phyloP scores from a whole-genome alignment of 2,113 vertebrate genomes.

The Phycodurus eques region DNA sequence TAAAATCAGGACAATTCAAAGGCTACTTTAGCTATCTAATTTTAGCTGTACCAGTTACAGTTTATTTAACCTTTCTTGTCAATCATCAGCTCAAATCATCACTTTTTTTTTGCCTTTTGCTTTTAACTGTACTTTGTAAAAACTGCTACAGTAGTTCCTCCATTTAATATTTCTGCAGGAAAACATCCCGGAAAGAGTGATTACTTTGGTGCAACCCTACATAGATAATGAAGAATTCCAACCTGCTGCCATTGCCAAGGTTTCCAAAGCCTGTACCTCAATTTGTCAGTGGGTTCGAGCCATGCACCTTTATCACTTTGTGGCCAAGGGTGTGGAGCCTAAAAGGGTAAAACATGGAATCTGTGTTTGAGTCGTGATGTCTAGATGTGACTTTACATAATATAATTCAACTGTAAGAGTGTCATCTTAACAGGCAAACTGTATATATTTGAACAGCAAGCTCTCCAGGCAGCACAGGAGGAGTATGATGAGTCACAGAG shows the following conservation, averaged over 20 bases:
- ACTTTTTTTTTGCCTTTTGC: background rate
- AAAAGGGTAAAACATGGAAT: slow-evolving; percentile 78
- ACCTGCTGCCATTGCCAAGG: slow-evolving; percentile 83
- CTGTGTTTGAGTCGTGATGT: background rate
- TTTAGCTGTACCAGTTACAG: background rate
- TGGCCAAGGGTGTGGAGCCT: slow-evolving; percentile 81
- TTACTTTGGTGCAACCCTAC: slow-evolving; percentile 85
- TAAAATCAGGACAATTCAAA: background rate
- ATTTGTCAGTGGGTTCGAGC: slow-evolving; percentile 94
- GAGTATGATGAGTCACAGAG: slow-evolving; percentile 80
- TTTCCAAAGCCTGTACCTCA: slow-evolving; percentile 90
- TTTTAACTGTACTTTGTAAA: slow-evolving; percentile 2
- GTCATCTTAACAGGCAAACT: slow-evolving; percentile 1
- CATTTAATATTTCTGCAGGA: slow-evolving; percentile 68
- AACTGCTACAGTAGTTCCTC: background rate
- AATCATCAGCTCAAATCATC: background rate
- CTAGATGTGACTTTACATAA: background rate
- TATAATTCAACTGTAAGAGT: background rate
- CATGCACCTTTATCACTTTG: slow-evolving; percentile 90
- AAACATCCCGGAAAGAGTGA: slow-evolving; percentile 84
- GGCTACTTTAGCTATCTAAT: background rate
- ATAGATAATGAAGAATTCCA: slow-evolving; percentile 91
- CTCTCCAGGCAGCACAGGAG: slow-evolving; percentile 79
- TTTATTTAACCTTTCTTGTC: too few species aligned
- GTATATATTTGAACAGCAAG: slow-evolving; percentile 71